Percentiles rank a stretch among this genome's conserved stretches.
Conservation (phyloP, 2,113 vertebrate species). For the Gila orcuttii region DNA sequence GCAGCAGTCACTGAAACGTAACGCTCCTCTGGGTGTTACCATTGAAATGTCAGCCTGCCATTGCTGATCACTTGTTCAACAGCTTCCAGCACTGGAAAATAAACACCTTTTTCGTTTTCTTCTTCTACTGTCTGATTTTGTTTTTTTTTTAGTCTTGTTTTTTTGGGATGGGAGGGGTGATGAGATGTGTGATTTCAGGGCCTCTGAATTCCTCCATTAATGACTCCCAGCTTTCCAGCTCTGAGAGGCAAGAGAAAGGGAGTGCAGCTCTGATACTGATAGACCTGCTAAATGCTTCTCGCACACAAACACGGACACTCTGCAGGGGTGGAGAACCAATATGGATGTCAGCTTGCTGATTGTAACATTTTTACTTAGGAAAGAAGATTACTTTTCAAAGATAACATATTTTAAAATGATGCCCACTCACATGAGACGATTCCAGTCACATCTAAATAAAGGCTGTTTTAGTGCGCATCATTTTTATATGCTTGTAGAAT, state of each 20-base stretch:
- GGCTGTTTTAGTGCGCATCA: not conserved
- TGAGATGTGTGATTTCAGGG: constrained; percentile 61
- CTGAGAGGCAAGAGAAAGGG: constrained; percentile 39
- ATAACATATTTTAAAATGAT: not conserved
- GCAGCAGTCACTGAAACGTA: constrained; percentile 48
- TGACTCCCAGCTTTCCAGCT: constrained; percentile 58
- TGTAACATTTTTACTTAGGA: not conserved
- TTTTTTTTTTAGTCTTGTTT: constrained; percentile 18
- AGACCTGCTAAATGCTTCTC: constrained; percentile 32
- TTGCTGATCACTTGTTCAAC: constrained; percentile 58
- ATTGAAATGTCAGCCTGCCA: constrained; percentile 51
- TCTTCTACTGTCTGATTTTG: constrained; percentile 20
- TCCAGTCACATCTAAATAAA: not conserved
- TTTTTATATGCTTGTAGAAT: no score
- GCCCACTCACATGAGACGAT: not conserved
- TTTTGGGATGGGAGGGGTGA: constrained; percentile 41
- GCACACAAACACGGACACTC: not conserved
- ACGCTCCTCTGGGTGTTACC: constrained; percentile 55
- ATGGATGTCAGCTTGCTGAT: not conserved
- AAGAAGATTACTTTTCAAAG: not conserved
- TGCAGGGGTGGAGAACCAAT: not conserved
- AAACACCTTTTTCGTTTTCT: constrained; percentile 52
- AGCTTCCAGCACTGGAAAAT: constrained; percentile 50
- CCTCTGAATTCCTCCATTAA: constrained; percentile 60
- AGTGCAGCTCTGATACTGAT: constrained; percentile 36